Evolutionary conservation across 1,140 invertebrate genomes (phyloP), one percentile per base, ranked within the genome.

Genomic region (Melanaphis sacchari): DNA sequence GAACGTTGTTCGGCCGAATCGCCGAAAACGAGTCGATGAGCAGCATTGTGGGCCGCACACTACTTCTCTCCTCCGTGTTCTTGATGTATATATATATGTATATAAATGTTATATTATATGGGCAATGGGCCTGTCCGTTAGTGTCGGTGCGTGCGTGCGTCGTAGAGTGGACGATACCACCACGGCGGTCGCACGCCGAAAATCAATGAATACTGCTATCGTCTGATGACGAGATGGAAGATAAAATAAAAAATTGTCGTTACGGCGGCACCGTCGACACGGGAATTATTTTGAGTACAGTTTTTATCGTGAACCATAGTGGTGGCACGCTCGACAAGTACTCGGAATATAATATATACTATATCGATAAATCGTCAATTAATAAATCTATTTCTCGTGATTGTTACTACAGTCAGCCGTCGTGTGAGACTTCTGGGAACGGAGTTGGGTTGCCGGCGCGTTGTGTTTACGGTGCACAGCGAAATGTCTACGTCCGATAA

Each of bases 1-100:
- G 38, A 90, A 66, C 40, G 52, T n/a, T 90, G 89, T 90, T 90
- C 89, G 89, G 89, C 89, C 43, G n/a, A 43, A 41, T 43, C 41
- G 31, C 85, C 85, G 43, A 43, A 43, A 46, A 46, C 49, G 31
- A 87, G 46, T 36, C 43, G 85, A 43, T 76, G 38, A 87, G 46
- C 43, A 7, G 31, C 21, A 49, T 9, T 18, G n/a, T 9, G 11
- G 15, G 36, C 21, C 8, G n/a, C 6, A 15, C 40, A 46, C 21
- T 46, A 26, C 43, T 88, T 38, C 52, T 54, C 46, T 36, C 36
- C 22, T 21, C 7, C 38, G 7, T 38, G 38, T 36, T 24, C 21
- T 52, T 36, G 87, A 52, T 43, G 84, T 85, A 11, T 15, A 24
- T n/a, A n/a, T n/a, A n/a, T n/a, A n/a, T n/a, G n/a, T n/a, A n/a